Conservation (phyloP, 1,140 invertebrate species). For the Mamestra configurata region DNA sequence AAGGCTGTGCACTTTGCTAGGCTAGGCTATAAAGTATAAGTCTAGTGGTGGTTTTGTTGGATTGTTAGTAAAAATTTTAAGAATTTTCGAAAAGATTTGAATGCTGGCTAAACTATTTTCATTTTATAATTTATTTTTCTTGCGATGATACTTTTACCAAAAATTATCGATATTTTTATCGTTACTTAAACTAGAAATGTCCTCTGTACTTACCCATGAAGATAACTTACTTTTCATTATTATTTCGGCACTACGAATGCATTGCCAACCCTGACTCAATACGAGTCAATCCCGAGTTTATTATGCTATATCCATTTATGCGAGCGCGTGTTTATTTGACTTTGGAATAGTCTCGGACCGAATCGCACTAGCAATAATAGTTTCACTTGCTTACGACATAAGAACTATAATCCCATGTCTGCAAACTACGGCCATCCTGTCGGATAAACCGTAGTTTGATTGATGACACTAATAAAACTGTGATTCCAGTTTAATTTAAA, state of each 20-base stretch:
- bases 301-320: conserved; percentile 81
- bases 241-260: not conserved
- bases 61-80: not conserved
- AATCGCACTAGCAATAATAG: conserved; percentile 62
- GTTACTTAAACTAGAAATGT: not conserved
- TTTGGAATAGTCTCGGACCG: conserved; percentile 72
- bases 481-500: conserved; percentile 88
- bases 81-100: too few relatives aligned
- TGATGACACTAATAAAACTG: conserved; percentile 87
- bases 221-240: not conserved
- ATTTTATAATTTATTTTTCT: too few relatives aligned
- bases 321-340: conserved; percentile 84
- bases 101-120: too few relatives aligned
- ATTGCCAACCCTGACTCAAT: conserved; percentile 62
- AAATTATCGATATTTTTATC: too few relatives aligned
- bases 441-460: conserved; percentile 83
- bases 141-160: too few relatives aligned
- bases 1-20: not conserved
- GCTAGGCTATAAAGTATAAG: not conserved
- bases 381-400: conserved; percentile 61
- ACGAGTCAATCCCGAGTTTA: conserved; percentile 82
- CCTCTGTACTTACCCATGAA: not conserved
- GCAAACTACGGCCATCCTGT: conserved; percentile 63
- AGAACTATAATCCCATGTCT: conserved; percentile 66
- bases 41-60: not conserved